These are phyloP conservation scores for Oligia strigilis DNA, from an alignment of 2,888 invertebrate genomes.

Conservation along the genomic window DNA sequence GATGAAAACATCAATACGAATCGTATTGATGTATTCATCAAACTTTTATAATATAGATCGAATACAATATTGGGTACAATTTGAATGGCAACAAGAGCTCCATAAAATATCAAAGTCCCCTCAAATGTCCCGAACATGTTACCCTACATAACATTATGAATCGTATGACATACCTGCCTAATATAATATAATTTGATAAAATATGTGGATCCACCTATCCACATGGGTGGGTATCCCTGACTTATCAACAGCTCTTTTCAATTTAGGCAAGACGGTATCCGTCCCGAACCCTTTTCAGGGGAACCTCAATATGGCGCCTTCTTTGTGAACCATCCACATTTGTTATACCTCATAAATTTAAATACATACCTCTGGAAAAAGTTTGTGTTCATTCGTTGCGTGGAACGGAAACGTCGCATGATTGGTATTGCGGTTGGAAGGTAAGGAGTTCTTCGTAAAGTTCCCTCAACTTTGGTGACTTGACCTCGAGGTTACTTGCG, in stretches of 20 bases:
- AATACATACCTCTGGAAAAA: conserved; percentile 50
- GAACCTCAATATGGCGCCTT: conserved; percentile 60
- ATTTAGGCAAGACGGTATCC: conserved; percentile 54
- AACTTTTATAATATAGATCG: conserved; percentile 5
- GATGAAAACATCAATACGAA: conserved; percentile 1
- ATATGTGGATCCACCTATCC: conserved; percentile 35
- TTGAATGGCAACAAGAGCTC: not conserved
- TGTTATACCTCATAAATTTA: conserved; percentile 55
- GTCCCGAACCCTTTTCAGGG: conserved; percentile 60
- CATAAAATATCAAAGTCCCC: not conserved
- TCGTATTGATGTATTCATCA: not conserved
- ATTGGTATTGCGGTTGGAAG: conserved; percentile 44
- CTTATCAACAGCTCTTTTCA: conserved; percentile 64
- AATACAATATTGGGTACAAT: not conserved
- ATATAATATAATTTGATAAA: conserved; percentile 36
- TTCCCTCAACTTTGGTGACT: conserved; percentile 43
- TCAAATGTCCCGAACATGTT: conserved; percentile 22
- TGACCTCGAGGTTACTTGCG: conserved; percentile 52
- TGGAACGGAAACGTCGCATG: conserved; percentile 54
- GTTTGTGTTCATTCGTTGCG: conserved; percentile 49
- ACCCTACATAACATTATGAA: conserved; percentile 35
- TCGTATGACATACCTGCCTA: conserved; percentile 17
- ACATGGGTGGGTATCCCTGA: conserved; percentile 48
- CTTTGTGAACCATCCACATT: conserved; percentile 64
- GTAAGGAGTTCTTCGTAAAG: conserved; percentile 44